phyloP scores from a whole-genome alignment of 2,797 vertebrate genomes.

The Serranus cabrilla region DNA sequence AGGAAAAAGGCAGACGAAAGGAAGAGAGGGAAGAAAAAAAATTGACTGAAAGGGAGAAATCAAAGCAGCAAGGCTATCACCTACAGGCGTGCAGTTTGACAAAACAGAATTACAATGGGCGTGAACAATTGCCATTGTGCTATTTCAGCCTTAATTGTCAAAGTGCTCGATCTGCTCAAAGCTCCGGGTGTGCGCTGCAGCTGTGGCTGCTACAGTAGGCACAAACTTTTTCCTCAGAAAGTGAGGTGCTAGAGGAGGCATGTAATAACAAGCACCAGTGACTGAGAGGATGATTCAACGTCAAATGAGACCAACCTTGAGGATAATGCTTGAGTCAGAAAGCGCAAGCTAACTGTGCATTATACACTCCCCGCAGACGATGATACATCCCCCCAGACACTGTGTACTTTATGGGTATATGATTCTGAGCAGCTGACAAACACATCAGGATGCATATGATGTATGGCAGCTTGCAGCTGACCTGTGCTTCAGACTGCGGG shows the following conservation, averaged over 20 bases:
- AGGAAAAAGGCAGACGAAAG: slow-evolving; percentile 43
- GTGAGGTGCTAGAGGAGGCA: background rate
- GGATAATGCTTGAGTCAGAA: slow-evolving; percentile 43
- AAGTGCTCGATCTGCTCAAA: slow-evolving; percentile 35
- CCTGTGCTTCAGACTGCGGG: slow-evolving; percentile 35
- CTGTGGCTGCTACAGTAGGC: slow-evolving; percentile 16
- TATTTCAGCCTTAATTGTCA: slow-evolving; percentile 68
- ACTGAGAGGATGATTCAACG: slow-evolving; percentile 48
- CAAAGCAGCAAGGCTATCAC: slow-evolving; percentile 62
- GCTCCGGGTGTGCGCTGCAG: slow-evolving; percentile 18
- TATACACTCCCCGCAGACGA: background rate
- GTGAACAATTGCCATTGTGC: slow-evolving; percentile 46
- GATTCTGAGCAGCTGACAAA: slow-evolving; percentile 53
- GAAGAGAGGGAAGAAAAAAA: slow-evolving; percentile 43
- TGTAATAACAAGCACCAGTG: slow-evolving; percentile 40
- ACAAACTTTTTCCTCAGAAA: slow-evolving; percentile 42
- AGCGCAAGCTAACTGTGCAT: slow-evolving; percentile 28
- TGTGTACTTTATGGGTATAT: slow-evolving; percentile 24
- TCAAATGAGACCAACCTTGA: slow-evolving; percentile 43
- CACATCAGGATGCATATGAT: slow-evolving; percentile 52
- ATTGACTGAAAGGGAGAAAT: slow-evolving; percentile 57
- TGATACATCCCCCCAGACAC: slow-evolving; percentile 10
- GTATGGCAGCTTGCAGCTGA: slow-evolving; percentile 47
- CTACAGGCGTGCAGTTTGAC: slow-evolving; percentile 55
- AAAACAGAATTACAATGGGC: slow-evolving; percentile 55